Percentiles rank a stretch among this genome's conserved stretches.
Conservation (phyloP, 2,888 invertebrate species). For the Tipula helvola region DNA sequence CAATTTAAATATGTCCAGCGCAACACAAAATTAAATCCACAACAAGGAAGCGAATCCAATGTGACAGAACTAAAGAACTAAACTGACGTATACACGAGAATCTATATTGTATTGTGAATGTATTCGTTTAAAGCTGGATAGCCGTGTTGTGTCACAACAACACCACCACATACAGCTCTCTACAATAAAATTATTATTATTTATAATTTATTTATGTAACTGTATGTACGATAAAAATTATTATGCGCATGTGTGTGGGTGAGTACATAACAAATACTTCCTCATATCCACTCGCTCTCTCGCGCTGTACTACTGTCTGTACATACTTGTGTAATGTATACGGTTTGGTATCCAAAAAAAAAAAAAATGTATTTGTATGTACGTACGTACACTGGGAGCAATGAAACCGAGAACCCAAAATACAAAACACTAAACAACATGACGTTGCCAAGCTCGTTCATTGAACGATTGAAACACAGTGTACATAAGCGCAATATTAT, state of each 20-base stretch:
- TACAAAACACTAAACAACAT: background rate
- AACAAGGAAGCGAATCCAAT: slow-evolving; percentile 5
- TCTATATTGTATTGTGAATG: background rate
- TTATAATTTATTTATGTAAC: background rate
- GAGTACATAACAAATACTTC: background rate
- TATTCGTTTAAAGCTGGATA: background rate
- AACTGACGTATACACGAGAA: slow-evolving; percentile 1
- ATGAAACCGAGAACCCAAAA: slow-evolving; percentile 4
- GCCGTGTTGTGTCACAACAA: slow-evolving; percentile 4
- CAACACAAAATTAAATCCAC: slow-evolving; percentile 6
- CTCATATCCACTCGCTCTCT: background rate
- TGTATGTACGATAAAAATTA: background rate
- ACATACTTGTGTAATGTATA: background rate
- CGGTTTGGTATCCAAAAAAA: background rate
- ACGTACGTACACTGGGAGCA: background rate
- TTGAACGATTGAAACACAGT: background rate
- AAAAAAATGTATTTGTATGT: background rate
- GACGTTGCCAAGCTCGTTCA: slow-evolving; percentile 4
- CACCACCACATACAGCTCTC: background rate
- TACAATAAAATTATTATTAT: background rate
- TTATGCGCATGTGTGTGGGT: background rate
- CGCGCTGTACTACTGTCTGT: background rate
- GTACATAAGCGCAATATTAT: background rate
- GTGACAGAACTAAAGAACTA: background rate
- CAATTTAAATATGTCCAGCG: background rate